These are phyloP conservation scores for Pectinophora gossypiella DNA, from an alignment of 1,140 invertebrate species.

Conservation along the genomic window DNA sequence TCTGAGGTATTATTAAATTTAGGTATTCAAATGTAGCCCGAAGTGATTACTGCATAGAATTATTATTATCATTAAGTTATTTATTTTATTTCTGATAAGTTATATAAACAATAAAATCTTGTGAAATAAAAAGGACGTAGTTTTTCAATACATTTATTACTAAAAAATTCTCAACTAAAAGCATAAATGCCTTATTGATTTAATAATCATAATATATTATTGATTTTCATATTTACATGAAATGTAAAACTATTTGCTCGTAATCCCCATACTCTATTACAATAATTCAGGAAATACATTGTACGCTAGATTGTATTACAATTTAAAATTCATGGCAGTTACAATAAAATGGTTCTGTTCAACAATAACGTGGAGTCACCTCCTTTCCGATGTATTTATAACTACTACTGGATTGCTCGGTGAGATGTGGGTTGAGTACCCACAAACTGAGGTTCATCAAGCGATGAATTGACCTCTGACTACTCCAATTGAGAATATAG, in stretches of 20 bases:
- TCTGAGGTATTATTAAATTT: constrained; percentile 54
- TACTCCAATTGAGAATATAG: too few species aligned
- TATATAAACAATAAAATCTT: constrained; percentile 12
- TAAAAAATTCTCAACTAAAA: constrained; percentile 30
- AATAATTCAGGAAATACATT: too few species aligned
- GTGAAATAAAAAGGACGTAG: constrained; percentile 14
- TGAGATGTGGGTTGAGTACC: too few species aligned
- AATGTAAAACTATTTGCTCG: constrained; percentile 19
- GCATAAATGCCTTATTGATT: constrained; percentile 32
- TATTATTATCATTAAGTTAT: not conserved
- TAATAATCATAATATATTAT: constrained; percentile 27
- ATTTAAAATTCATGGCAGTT: constrained; percentile 15
- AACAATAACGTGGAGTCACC: too few species aligned
- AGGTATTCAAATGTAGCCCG: too few species aligned
- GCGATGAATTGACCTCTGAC: too few species aligned
- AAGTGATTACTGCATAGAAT: not conserved
- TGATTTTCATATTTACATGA: constrained; percentile 41
- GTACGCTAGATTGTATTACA: constrained; percentile 31
- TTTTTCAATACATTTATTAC: constrained; percentile 48
- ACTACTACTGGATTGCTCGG: too few species aligned
- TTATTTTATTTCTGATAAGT: not conserved
- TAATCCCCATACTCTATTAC: too few species aligned
- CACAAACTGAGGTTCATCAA: too few species aligned
- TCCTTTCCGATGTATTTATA: too few species aligned
- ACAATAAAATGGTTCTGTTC: not conserved